phyloP scores from a whole-genome alignment of 2,888 invertebrate species.

The Philereme transversata region DNA sequence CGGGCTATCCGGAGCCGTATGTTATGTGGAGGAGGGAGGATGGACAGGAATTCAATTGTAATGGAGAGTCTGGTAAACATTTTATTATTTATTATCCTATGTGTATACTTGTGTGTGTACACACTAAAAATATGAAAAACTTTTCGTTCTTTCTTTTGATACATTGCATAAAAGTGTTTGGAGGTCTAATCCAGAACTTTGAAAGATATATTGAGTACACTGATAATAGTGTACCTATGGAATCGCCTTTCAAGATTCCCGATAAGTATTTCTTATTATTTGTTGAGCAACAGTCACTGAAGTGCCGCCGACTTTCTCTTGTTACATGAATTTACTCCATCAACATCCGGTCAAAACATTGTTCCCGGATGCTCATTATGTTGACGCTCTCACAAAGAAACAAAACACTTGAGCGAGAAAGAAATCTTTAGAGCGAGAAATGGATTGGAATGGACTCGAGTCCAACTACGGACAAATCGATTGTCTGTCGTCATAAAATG shows the following conservation, averaged over 20 bases:
- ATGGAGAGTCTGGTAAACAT: constrained; percentile 90
- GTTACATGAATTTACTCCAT: constrained; percentile 52
- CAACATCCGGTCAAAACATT: constrained; percentile 68
- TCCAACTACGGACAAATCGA: constrained; percentile 46
- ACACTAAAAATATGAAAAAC: neutral
- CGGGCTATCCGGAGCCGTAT: constrained; percentile 95
- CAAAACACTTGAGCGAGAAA: constrained; percentile 59
- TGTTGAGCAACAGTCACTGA: constrained; percentile 39
- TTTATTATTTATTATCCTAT: neutral
- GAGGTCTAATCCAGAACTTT: neutral
- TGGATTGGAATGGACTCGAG: constrained; percentile 55
- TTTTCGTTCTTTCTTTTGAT: neutral
- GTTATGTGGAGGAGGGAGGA: constrained; percentile 97
- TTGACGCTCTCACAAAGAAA: constrained; percentile 61
- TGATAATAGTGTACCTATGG: neutral
- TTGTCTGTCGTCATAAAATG: constrained; percentile 31
- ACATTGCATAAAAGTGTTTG: neutral
- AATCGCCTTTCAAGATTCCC: constrained; percentile 5
- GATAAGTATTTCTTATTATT: constrained; percentile 20
- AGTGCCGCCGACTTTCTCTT: constrained; percentile 40
- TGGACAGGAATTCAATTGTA: constrained; percentile 94
- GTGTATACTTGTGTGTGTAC: no score
- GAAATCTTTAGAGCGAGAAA: constrained; percentile 66
- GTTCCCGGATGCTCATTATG: constrained; percentile 63
- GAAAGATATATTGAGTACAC: constrained; percentile 4